Conservation (phyloP, 2,888 invertebrate genomes). For the Rhamnusium bicolor region DNA sequence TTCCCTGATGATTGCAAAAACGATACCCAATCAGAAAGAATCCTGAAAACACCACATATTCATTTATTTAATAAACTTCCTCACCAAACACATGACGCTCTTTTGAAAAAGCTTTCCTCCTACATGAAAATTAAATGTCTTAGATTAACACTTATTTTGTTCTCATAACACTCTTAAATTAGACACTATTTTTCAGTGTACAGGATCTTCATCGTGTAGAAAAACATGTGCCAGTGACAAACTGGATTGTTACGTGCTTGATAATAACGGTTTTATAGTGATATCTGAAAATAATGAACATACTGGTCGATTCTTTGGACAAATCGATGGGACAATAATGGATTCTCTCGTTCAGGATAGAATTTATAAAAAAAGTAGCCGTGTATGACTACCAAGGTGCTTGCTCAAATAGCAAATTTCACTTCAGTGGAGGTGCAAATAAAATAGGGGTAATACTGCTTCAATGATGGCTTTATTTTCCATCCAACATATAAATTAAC, state of each 20-base stretch:
- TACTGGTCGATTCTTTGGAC: constrained; percentile 94
- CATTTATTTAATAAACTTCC: too few species aligned
- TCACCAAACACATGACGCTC: too few species aligned
- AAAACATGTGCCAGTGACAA: constrained; percentile 91
- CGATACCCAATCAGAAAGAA: too few species aligned
- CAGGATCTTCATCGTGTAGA: constrained; percentile 80
- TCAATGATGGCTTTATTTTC: not conserved
- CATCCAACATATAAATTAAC: not conserved
- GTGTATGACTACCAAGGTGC: constrained; percentile 93
- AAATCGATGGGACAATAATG: constrained; percentile 95
- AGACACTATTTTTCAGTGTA: constrained; percentile 75
- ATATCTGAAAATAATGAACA: constrained; percentile 90
- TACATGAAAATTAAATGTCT: too few species aligned
- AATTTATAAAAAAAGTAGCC: constrained; percentile 89
- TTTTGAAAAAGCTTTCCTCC: too few species aligned
- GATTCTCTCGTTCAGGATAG: constrained; percentile 92
- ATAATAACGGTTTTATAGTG: constrained; percentile 95
- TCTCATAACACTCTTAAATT: too few species aligned
- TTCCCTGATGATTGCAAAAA: too few species aligned
- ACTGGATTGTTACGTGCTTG: constrained; percentile 92
- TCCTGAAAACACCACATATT: too few species aligned
- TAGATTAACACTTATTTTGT: too few species aligned
- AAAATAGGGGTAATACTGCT: constrained; percentile 67
- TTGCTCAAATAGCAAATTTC: constrained; percentile 81
- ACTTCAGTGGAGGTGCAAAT: constrained; percentile 74